These are phyloP conservation scores for Odontocolon sp. DNA, from an alignment of 2,888 invertebrate genomes.

Conservation along the genomic window DNA sequence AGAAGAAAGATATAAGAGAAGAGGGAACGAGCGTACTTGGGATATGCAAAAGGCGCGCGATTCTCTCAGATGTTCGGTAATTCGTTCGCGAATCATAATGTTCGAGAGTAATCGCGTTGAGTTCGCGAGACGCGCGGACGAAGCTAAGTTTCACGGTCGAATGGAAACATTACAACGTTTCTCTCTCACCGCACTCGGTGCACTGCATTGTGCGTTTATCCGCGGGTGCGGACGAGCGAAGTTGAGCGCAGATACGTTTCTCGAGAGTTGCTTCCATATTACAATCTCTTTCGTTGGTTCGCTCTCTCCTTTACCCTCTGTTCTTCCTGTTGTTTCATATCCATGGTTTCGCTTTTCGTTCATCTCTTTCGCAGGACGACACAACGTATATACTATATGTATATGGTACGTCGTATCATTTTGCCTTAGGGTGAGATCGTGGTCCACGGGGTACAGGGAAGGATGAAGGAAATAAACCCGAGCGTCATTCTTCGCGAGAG, in stretches of 20 bases:
- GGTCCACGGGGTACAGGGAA: conserved; percentile 32
- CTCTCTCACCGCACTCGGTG: conserved; percentile 15
- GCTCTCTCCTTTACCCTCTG: conserved; percentile 40
- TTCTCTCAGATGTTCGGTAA: conserved; percentile 56
- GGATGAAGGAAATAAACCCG: conserved; percentile 64
- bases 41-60: conserved; percentile 35
- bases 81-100: conserved; percentile 58
- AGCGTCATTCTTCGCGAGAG: conserved; percentile 63
- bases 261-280: conserved; percentile 48
- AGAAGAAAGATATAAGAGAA: conserved; percentile 15
- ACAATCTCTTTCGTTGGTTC: conserved; percentile 48
- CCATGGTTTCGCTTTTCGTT: conserved; percentile 6
- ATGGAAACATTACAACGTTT: conserved; percentile 61
- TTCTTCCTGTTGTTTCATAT: conserved; percentile 33
- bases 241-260: conserved; percentile 26
- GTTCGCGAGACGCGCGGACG: conserved; percentile 42
- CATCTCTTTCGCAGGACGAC: conserved; percentile 17
- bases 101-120: conserved; percentile 55
- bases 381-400: conserved; percentile 23
- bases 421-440: conserved; percentile 35
- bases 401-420: conserved; percentile 40
- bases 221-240: conserved; percentile 59
- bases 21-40: conserved; percentile 43
- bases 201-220: conserved; percentile 51
- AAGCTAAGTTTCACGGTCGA: conserved; percentile 58